A percentile compares a stretch with the other conserved stretches of the same genome.
Conservation (phyloP, 2,113 vertebrate species). For the Typhlomys cinereus region DNA sequence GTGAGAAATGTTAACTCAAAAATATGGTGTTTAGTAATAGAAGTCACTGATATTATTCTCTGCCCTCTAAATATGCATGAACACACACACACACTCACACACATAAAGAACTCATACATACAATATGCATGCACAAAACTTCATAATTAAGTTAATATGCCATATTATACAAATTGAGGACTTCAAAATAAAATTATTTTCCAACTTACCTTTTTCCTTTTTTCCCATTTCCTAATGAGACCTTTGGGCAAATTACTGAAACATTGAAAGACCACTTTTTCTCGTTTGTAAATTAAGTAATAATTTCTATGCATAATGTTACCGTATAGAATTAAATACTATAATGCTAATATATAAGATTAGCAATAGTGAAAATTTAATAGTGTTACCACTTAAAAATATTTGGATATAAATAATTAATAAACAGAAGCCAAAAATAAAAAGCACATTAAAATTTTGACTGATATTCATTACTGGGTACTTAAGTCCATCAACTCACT, state of each 20-base stretch:
- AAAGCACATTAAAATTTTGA: not conserved
- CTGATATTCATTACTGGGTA: not conserved
- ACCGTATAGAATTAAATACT: not conserved
- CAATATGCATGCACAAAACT: not conserved
- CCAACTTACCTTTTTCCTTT: not conserved
- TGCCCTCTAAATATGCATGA: not conserved
- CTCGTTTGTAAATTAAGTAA: not conserved
- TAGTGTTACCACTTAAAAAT: not conserved
- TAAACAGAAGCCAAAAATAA: not conserved
- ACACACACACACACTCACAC: not conserved
- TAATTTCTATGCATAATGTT: not conserved
- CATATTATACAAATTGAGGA: not conserved
- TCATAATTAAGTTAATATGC: not conserved
- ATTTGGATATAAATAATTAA: not conserved
- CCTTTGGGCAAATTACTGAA: not conserved
- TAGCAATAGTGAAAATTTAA: conserved; percentile 11
- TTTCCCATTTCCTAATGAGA: not conserved
- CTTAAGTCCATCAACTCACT: too few species aligned
- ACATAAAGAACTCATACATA: not conserved
- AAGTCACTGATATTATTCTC: not conserved
- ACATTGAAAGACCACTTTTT: not conserved
- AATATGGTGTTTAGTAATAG: too few species aligned
- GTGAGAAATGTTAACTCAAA: too few species aligned
- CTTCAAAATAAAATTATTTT: not conserved
- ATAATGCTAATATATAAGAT: not conserved